These are phyloP conservation scores for Lepus townsendii DNA, from an alignment of 2,797 vertebrate genomes.

Conservation along the genomic window DNA sequence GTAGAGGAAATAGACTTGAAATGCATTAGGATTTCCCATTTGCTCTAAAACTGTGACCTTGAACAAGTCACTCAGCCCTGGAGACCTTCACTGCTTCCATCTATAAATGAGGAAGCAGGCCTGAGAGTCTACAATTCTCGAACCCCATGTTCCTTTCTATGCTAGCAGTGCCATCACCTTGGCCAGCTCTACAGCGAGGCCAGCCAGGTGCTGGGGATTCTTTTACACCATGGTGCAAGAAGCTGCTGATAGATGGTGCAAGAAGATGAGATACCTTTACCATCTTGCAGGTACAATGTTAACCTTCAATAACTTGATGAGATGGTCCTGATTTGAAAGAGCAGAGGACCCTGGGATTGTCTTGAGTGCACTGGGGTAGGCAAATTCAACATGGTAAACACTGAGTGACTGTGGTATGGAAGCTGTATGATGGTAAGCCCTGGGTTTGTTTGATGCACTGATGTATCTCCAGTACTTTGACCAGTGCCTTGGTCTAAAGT, in stretches of 20 bases:
- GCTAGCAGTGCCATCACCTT: accelerated
- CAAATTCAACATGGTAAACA: not conserved
- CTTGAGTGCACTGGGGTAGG: not conserved
- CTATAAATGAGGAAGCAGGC: not conserved
- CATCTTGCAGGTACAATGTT: not conserved
- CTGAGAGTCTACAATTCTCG: not conserved
- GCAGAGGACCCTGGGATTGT: not conserved
- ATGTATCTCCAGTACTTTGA: not conserved
- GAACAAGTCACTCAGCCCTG: not conserved
- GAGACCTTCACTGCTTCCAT: not conserved
- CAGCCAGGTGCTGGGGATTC: not conserved
- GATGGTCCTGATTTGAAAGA: not conserved
- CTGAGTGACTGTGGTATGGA: not conserved
- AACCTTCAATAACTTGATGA: not conserved
- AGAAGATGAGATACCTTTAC: not conserved
- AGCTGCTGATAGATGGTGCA: not conserved
- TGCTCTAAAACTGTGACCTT: not conserved
- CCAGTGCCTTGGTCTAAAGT: not conserved
- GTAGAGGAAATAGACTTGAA: not conserved
- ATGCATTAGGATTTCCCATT: not conserved
- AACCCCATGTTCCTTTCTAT: not conserved
- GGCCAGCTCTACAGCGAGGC: not conserved
- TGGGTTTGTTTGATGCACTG: not conserved
- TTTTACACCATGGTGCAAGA: not conserved
- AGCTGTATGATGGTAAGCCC: not conserved